phyloP scores from a whole-genome alignment of 2,113 vertebrate species.

The Anolis carolinensis region DNA sequence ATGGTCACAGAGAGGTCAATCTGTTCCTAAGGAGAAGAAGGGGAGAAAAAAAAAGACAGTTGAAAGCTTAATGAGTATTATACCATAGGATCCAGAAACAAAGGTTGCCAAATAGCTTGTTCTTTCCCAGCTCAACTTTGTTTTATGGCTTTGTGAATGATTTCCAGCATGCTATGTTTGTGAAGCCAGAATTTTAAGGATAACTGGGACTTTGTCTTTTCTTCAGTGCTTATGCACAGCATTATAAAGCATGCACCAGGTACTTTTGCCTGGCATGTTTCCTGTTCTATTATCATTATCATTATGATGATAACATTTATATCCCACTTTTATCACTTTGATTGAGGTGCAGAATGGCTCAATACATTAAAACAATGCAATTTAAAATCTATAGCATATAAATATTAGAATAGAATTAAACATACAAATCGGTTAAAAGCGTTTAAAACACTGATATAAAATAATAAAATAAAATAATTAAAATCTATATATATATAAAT shows the following conservation, averaged over 20 bases:
- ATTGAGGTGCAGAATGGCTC: too few relatives aligned
- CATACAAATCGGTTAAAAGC: too few relatives aligned
- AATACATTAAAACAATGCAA: too few relatives aligned
- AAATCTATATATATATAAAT: too few relatives aligned
- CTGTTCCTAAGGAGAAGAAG: constrained; percentile 27
- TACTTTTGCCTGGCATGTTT: not conserved
- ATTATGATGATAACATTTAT: too few relatives aligned
- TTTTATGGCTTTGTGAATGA: not conserved
- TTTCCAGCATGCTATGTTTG: not conserved
- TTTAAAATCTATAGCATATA: too few relatives aligned
- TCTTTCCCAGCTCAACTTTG: not conserved
- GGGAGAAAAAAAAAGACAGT: constrained; percentile 24
- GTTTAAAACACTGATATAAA: too few relatives aligned
- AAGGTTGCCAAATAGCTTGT: not conserved
- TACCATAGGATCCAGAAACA: not conserved
- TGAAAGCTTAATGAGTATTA: not conserved
- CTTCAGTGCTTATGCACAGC: not conserved
- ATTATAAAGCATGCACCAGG: not conserved
- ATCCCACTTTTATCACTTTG: too few relatives aligned
- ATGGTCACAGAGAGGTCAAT: constrained; percentile 28
- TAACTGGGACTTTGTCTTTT: not conserved
- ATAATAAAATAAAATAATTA: too few relatives aligned
- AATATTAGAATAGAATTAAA: too few relatives aligned
- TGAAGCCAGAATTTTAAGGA: not conserved
- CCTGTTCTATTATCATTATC: too few relatives aligned